phyloP scores from a whole-genome alignment of 2,888 invertebrate species.

The Pristionchus fissidentatus region DNA sequence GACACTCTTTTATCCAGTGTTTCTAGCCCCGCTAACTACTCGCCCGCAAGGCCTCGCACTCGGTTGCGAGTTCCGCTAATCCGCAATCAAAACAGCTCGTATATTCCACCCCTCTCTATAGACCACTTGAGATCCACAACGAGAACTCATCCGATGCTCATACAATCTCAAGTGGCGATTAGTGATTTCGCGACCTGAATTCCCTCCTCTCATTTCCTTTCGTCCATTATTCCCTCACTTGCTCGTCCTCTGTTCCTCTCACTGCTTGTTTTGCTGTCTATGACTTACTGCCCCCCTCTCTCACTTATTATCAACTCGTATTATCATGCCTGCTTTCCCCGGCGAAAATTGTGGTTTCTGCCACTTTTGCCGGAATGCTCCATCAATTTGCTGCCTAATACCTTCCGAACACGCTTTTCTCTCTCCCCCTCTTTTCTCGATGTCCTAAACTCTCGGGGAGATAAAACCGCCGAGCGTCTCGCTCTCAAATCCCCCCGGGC shows the following conservation, averaged over 20 bases:
- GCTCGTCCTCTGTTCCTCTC: neutral
- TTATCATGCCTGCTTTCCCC: neutral
- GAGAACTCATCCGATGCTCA: constrained; percentile 9
- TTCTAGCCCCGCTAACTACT: too few relatives aligned
- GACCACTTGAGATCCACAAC: constrained; percentile 36
- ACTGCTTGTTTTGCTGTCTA: neutral
- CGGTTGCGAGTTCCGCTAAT: constrained; percentile 19
- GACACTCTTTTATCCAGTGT: too few relatives aligned
- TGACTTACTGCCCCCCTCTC: neutral
- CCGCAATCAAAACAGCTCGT: neutral
- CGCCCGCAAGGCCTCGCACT: too few relatives aligned
- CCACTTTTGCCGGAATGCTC: neutral
- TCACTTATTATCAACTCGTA: neutral
- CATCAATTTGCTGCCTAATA: constrained; percentile 22
- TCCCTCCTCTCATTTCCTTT: neutral
- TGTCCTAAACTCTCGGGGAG: too few relatives aligned
- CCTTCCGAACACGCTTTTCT: constrained; percentile 1
- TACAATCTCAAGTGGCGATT: constrained; percentile 35
- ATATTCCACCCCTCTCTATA: neutral
- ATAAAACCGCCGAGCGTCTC: too few relatives aligned
- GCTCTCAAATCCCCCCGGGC: too few relatives aligned
- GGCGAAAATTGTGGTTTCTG: neutral
- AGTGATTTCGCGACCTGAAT: neutral
- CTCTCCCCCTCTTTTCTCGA: too few relatives aligned
- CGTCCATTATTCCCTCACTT: neutral